Evolutionary conservation across 2,797 vertebrate genomes (phyloP).

Genomic region (Balearica regulorum): DNA sequence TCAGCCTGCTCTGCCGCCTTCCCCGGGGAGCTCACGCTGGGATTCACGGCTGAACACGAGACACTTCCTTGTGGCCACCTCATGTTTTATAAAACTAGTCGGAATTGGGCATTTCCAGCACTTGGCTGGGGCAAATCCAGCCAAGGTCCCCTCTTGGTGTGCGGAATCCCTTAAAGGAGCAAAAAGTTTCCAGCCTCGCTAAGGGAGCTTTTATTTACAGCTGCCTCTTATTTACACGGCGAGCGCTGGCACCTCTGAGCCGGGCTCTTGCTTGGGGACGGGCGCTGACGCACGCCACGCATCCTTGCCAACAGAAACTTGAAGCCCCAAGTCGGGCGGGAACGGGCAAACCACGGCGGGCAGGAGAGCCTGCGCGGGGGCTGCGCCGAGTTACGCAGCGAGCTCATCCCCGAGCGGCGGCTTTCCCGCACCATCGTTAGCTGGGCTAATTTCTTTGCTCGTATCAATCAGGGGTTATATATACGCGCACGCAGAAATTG

Average conservation of each 20-base stretch:
- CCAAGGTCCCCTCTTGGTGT: background rate
- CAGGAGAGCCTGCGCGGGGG: background rate
- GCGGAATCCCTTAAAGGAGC: background rate
- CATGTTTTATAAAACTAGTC: background rate
- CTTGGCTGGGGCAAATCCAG: background rate
- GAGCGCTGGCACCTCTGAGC: background rate
- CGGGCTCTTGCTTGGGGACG: background rate
- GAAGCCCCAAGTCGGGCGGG: background rate
- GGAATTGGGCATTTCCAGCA: background rate
- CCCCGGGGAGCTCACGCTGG: background rate
- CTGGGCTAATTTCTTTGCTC: background rate
- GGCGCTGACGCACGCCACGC: background rate
- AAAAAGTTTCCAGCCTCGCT: background rate
- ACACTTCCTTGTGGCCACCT: background rate
- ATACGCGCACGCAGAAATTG: background rate
- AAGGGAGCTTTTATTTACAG: background rate
- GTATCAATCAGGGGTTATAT: background rate
- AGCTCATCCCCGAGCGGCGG: background rate
- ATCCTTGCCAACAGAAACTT: background rate
- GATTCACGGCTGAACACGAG: background rate
- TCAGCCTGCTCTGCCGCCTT: background rate
- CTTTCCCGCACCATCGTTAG: background rate
- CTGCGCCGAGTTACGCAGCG: background rate
- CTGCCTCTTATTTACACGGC: background rate
- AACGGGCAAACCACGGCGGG: accelerated